Evolutionary conservation across 1,140 invertebrate species (phyloP), one percentile per base, ranked within the genome.

Genomic region (Sycophaga agraensis): DNA sequence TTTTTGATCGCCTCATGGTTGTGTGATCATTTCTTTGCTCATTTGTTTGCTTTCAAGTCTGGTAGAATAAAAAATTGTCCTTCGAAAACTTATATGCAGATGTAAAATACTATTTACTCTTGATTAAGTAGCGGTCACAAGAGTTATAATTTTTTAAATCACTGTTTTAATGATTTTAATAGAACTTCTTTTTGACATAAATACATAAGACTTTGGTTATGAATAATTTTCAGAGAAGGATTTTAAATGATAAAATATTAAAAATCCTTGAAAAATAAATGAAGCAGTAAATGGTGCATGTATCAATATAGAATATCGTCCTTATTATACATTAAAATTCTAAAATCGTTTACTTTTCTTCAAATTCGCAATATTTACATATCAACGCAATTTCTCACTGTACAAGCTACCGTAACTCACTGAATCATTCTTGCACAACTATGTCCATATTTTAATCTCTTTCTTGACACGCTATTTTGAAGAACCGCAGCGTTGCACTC

Each of bases 341-440:
- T 61, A 61, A 55, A 39, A 61, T 61, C 42, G 8, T 17, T 34
- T 50, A 55, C 31, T 46, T 53, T 39, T 7, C 43, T 19, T 28
- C 59, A 55, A 48, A 39, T 11, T 54, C 59, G n/a, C 50, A 31
- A 4, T 61, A 61, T 61, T 61, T 61, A 61, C 59, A 61, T 22
- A 53, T 8, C 6, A 46, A 54, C 21, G 28, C n/a, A 39, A 16
- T 19, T 28, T 31, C 14, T 61, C 24, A 53, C 28, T 61, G 50
- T 61, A 61, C 59, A 61, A 61, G 16, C 40, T 50, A 31, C 49
- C 35, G 24, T 14, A 49, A 16, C 16, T 46, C 59, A 61, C 40
- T 42, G 21, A 37, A 54, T 37, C 5, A 39, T 26, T 40, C 28
- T 43, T 26, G 39, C 16, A 24, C 21, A 22, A 21, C 48, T 48